Evolutionary conservation across 1,140 invertebrate genomes (phyloP).

Genomic region (Kradibia gibbosae): DNA sequence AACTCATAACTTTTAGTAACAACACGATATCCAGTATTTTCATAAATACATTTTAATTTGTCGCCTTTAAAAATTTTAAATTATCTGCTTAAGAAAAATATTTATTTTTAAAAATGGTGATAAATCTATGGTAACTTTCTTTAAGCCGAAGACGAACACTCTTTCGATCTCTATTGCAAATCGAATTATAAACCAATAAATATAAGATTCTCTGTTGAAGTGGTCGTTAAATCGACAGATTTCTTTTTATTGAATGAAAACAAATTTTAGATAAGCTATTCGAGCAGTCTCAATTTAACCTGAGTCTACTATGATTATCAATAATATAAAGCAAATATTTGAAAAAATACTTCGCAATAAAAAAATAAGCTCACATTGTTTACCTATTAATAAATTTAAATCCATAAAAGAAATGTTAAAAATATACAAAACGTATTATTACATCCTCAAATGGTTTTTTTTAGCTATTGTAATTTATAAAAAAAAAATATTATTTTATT

Average conservation of each 20-base stretch:
- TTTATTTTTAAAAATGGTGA: no score
- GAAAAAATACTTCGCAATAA: neutral
- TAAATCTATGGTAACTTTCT: no score
- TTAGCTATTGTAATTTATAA: no score
- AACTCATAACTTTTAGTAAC: no score
- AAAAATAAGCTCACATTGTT: neutral
- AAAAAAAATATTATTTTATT: no score
- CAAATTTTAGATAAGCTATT: constrained; percentile 2
- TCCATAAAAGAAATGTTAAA: neutral
- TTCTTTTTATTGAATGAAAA: neutral
- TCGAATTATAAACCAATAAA: neutral
- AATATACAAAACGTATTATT: no score
- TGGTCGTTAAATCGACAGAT: neutral
- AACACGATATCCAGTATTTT: no score
- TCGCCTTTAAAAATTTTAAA: no score
- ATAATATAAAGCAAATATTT: neutral
- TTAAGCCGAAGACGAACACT: neutral
- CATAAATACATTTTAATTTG: no score
- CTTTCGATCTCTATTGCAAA: neutral
- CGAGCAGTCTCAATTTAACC: neutral
- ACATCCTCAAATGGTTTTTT: no score
- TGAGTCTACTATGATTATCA: neutral
- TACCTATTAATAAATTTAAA: neutral
- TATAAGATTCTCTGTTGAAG: neutral
- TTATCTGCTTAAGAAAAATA: no score